Evolutionary conservation across 2,888 invertebrate species (phyloP).

Genomic region (Gastracanthus pulcherrimus): DNA sequence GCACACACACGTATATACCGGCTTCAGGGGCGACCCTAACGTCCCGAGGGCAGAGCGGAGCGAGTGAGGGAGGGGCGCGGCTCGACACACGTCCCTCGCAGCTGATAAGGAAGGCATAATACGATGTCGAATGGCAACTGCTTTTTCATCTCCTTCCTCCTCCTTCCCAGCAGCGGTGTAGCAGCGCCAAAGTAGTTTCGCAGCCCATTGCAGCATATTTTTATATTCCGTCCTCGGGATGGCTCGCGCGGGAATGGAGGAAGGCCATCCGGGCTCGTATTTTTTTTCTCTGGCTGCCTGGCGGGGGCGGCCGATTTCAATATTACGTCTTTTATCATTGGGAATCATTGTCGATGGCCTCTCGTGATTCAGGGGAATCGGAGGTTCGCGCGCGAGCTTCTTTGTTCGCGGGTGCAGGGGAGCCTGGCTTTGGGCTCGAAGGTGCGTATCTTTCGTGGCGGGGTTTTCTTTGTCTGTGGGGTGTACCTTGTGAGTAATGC

Average conservation of each 20-base stretch:
- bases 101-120: constrained; percentile 49
- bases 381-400: too few relatives aligned
- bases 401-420: too few relatives aligned
- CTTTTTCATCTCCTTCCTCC: constrained; percentile 14
- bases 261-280: background rate
- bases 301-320: constrained; percentile 34
- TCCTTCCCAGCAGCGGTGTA: too few relatives aligned
- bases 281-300: too few relatives aligned
- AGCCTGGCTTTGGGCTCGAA: too few relatives aligned
- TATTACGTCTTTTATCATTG: constrained; percentile 13
- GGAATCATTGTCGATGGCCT: too few relatives aligned
- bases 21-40: background rate
- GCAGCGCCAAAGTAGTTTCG: background rate
- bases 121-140: constrained; percentile 22
- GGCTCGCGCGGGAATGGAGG: too few relatives aligned
- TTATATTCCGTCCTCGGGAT: background rate
- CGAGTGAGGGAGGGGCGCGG: too few relatives aligned
- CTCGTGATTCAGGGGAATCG: background rate
- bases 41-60: background rate
- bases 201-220: constrained; percentile 28
- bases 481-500: constrained; percentile 15
- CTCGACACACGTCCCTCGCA: too few relatives aligned
- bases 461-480: constrained; percentile 1
- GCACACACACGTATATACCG: background rate
- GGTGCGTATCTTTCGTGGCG: too few relatives aligned